Base-by-base conservation (phyloP, 2,888 invertebrate species). In the Eilema depressum region DNA sequence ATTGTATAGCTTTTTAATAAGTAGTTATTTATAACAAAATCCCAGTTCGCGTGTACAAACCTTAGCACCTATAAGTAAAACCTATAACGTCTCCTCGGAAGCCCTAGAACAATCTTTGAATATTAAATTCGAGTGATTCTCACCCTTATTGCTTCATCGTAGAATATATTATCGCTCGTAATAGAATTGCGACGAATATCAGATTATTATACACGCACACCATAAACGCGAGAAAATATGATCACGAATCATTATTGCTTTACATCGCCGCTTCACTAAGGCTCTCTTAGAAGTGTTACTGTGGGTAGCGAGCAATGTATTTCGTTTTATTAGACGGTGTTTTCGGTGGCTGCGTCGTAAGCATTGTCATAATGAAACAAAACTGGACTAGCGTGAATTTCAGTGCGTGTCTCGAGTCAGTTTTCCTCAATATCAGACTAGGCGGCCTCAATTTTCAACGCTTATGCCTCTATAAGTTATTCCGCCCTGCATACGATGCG, bases 381-480 rank as follows among this genome's bases (percentile, higher is more conserved):
- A 87, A 87, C 85, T 88, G 91, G 89, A 91, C 89, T 93, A 85
- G 92, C 93, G 93, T 94, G 94, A 88, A 92, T 87, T 88, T 88
- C 83, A 85, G 91, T 94, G 95, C 95, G 95, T 95, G 95, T 86
- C 85, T 86, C 79, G 82, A 81, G 91, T 88, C 93, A 92, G 94
- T 95, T 95, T 90, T 90, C 93, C 90, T 87, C 86, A 84, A 89
- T 88, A 89, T 89, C 88, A 90, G 91, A 88, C 91, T 82, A 85
- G 87, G 85, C 89, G 94, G 88, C 95, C 95, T 94, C 94, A 91
- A 93, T 94, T 93, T 91, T 89, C 89, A 88, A 86, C 89, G 89
- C 91, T 91, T 89, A 91, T 90, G 87, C 89, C 85, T 82, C 90
- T 87, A 89, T 94, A 93, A 93, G 87, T 93, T 93, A 94, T 93